These are phyloP conservation scores for Drosophila affinis DNA, from an alignment of 2,888 invertebrate genomes.

Conservation along the genomic window DNA sequence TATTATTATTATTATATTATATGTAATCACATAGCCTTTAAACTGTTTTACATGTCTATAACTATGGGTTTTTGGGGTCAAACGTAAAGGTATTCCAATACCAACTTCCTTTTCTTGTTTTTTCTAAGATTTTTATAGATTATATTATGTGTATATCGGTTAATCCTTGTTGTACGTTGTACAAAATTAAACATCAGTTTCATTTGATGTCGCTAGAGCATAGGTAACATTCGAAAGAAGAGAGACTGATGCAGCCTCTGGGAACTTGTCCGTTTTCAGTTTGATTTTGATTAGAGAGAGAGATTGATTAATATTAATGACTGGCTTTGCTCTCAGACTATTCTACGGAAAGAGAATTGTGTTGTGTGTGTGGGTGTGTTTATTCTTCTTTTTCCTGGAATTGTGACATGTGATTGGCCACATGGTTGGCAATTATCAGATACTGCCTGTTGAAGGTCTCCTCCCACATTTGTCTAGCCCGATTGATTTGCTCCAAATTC, in stretches of 20 bases:
- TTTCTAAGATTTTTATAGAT: not conserved
- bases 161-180: not conserved
- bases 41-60: not conserved
- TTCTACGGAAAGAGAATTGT: constrained; percentile 1
- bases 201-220: constrained; percentile 2
- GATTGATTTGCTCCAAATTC: not conserved
- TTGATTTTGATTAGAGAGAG: not conserved
- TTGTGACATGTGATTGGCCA: constrained; percentile 37
- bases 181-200: not conserved
- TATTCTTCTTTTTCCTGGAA: not conserved
- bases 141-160: not conserved
- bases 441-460: constrained; percentile 50
- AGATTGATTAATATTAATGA: constrained; percentile 15
- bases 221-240: not conserved
- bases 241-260: constrained; percentile 37
- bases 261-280: constrained; percentile 26
- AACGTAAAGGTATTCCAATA: not conserved
- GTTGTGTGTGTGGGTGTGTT: not conserved
- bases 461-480: constrained; percentile 40
- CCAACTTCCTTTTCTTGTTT: not conserved
- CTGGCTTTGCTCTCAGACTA: constrained; percentile 17
- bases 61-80: not conserved
- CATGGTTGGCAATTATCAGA: constrained; percentile 54
- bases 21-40: not conserved
- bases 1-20: not conserved